Evolutionary conservation across 2,797 vertebrate genomes (phyloP), one percentile per base, ranked within the genome.

Genomic region (Sebastes jordani): DNA sequence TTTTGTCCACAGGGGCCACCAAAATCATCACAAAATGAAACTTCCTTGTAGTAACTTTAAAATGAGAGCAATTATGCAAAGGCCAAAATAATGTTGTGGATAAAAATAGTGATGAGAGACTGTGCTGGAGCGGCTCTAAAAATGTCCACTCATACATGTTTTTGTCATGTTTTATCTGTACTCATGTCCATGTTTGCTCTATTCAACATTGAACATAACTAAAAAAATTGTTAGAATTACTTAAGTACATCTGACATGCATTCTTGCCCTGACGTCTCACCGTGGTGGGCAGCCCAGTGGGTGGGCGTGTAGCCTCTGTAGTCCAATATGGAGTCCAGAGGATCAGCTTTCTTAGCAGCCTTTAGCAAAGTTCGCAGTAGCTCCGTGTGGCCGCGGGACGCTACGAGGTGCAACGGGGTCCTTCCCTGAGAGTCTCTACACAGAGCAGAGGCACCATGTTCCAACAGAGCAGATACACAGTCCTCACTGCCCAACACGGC

Each of bases 281-380:
- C 98, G n/a, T 97, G 96, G 94, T 98, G 97, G 34, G 97, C 97
- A 85, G 98, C 98, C 97, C 98, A 99, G 96, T 99, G 98, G 93
- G 96, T 77, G 96, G 98, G 76, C 0, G 97, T 98, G 96, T 97
- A 98, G 82, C 97, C 97, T 13, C 96, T 97, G 93, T 97, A 97
- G 88, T 99, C 98, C 89, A 98, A 95, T 82, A 95, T 87, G 81
- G 91, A 97, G 95, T n/a, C 97, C 93, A 93, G 93, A 65, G 97
- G 97, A 92, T 99, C 97, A 11, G 95, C 95, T 89, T 96, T 96
- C 70, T 94, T 90, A 8, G 96, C 96, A 9, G 96, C 97, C 89
- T 96, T 97, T 75, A 98, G 92, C 91, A 99, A 95, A 38, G 93
- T 94, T 81, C 89, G 86, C 81, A 99, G 96, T 36, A 98, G 84